Percentiles rank a stretch among this genome's conserved stretches.
These are phyloP conservation scores for Momotus momota DNA, from an alignment of 2,797 vertebrate genomes.

Conservation along the genomic window DNA sequence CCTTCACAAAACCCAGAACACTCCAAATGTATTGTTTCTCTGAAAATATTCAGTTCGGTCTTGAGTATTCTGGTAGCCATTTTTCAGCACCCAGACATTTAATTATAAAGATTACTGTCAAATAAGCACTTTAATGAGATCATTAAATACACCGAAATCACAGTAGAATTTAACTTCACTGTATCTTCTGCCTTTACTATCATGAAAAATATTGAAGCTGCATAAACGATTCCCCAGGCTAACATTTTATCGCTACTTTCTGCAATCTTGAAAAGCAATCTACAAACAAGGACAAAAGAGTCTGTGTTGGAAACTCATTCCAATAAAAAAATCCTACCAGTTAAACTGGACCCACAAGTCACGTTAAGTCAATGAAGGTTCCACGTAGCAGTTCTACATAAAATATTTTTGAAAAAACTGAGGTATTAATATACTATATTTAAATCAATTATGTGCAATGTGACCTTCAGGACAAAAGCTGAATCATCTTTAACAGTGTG, in stretches of 20 bases:
- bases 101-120: neutral
- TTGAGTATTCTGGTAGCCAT: neutral
- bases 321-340: neutral
- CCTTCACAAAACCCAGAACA: neutral
- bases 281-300: neutral
- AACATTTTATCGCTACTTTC: neutral
- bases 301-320: neutral
- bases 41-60: neutral
- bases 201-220: neutral
- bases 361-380: neutral
- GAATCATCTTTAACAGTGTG: slow-evolving; percentile 11
- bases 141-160: neutral
- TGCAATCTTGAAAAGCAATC: neutral
- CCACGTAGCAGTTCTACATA: neutral
- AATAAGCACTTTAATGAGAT: neutral
- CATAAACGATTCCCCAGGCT: neutral
- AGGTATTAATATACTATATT: neutral
- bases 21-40: neutral
- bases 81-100: neutral
- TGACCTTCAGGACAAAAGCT: neutral
- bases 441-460: neutral
- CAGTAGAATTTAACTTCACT: neutral
- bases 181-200: neutral
- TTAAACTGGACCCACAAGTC: neutral
- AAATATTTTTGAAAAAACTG: neutral